phyloP scores from a whole-genome alignment of 2,113 vertebrate genomes.

The Leucoraja erinaceus region DNA sequence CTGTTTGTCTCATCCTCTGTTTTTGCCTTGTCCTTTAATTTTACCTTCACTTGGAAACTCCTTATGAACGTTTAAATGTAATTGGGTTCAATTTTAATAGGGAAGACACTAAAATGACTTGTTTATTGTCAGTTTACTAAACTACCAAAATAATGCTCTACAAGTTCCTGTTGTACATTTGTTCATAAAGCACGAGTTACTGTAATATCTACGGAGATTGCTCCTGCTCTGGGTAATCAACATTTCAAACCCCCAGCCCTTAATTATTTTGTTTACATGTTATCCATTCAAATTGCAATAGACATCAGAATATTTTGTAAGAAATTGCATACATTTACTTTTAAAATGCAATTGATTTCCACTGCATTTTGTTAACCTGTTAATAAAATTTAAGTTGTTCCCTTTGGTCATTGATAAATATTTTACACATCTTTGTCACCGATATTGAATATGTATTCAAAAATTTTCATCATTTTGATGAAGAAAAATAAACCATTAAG shows the following conservation, averaged over 20 bases:
- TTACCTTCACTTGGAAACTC: slow-evolving; percentile 5
- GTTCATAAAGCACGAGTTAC: not conserved
- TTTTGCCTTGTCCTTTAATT: not conserved
- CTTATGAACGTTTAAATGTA: not conserved
- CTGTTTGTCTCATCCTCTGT: slow-evolving; percentile 10
- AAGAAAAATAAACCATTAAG: not conserved
- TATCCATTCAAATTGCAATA: not conserved
- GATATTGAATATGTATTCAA: not conserved
- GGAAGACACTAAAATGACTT: not conserved
- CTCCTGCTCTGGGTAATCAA: not conserved
- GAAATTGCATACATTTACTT: not conserved
- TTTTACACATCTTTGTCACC: not conserved
- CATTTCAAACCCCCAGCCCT: not conserved
- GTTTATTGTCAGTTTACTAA: not conserved
- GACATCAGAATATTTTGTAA: not conserved
- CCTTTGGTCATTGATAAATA: slow-evolving; percentile 12
- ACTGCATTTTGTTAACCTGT: not conserved
- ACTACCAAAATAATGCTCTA: not conserved
- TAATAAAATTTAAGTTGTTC: slow-evolving; percentile 7
- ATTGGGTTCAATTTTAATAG: not conserved
- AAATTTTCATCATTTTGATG: not conserved
- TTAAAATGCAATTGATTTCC: not conserved
- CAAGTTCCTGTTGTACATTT: not conserved
- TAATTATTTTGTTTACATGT: not conserved
- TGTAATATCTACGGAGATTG: not conserved